These are phyloP conservation scores for Agrochola macilenta DNA, from an alignment of 2,888 invertebrate species.

Conservation along the genomic window DNA sequence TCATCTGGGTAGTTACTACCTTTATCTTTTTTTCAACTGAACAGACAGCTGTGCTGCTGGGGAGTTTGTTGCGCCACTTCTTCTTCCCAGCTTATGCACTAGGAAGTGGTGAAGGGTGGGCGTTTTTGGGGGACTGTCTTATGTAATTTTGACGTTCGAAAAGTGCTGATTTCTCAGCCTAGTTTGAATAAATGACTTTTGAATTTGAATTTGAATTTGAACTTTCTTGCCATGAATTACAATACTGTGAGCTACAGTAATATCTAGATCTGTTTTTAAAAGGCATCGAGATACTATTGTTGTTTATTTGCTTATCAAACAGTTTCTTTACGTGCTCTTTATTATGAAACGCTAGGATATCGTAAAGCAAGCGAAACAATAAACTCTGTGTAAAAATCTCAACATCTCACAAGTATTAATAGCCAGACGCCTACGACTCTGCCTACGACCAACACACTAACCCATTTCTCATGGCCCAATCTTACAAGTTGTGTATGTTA, in stretches of 20 bases:
- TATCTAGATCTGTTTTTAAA: conserved; percentile 6
- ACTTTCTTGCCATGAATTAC: neutral
- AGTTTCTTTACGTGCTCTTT: conserved; percentile 15
- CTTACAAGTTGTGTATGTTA: conserved; percentile 46
- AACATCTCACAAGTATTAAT: conserved; percentile 48
- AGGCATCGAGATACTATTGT: neutral
- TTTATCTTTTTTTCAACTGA: too few species aligned
- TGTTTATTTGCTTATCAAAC: conserved; percentile 34
- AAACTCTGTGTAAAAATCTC: conserved; percentile 35
- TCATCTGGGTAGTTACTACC: too few species aligned
- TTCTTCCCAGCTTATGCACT: too few species aligned
- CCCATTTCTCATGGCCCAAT: conserved; percentile 58
- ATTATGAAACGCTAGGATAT: conserved; percentile 41
- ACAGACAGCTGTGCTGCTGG: too few species aligned
- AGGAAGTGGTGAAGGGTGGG: too few species aligned
- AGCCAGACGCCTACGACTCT: conserved; percentile 57
- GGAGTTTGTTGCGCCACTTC: too few species aligned
- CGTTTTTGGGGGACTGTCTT: too few species aligned
- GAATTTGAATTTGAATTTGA: too few species aligned
- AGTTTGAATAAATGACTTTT: too few species aligned
- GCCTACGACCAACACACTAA: conserved; percentile 53
- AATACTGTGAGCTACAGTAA: neutral
- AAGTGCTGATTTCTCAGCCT: too few species aligned
- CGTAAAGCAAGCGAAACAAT: conserved; percentile 38
- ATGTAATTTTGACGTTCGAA: too few species aligned